Conservation (phyloP, 2,888 invertebrate genomes). For the Euproctis similis region DNA sequence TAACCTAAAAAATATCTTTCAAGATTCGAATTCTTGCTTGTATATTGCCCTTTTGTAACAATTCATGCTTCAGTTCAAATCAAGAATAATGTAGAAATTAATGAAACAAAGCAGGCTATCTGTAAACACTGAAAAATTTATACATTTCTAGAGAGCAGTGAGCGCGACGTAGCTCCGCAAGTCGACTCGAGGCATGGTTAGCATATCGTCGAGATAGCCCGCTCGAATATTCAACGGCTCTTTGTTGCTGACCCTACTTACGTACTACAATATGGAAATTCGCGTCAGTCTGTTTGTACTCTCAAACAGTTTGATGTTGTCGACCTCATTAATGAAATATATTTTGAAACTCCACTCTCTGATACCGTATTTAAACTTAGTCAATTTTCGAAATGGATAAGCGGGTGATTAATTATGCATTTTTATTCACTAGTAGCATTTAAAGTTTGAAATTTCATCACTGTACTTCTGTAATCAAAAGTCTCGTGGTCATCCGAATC, state of each 20-base stretch:
- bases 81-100: no score
- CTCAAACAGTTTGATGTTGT: constrained; percentile 31
- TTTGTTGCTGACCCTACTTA: constrained; percentile 68
- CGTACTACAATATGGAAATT: constrained; percentile 57
- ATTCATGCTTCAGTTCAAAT: no score
- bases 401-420: no score
- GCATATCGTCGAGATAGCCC: constrained; percentile 60
- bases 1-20: no score
- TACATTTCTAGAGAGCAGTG: constrained; percentile 25
- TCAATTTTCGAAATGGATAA: no score
- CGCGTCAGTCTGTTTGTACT: constrained; percentile 26
- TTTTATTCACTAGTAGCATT: no score
- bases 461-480: no score
- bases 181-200: constrained; percentile 35
- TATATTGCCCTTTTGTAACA: no score
- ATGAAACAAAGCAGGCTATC: no score
- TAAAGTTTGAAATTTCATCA: no score
- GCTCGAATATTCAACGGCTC: constrained; percentile 67
- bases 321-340: constrained; percentile 10
- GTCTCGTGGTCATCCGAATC: no score
- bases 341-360: not conserved
- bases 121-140: constrained; percentile 28
- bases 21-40: no score
- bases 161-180: constrained; percentile 18
- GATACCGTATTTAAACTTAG: not conserved